Evolutionary conservation across 1,140 invertebrate genomes (phyloP), one percentile per base, ranked within the genome.

Genomic region (Atta cephalotes): DNA sequence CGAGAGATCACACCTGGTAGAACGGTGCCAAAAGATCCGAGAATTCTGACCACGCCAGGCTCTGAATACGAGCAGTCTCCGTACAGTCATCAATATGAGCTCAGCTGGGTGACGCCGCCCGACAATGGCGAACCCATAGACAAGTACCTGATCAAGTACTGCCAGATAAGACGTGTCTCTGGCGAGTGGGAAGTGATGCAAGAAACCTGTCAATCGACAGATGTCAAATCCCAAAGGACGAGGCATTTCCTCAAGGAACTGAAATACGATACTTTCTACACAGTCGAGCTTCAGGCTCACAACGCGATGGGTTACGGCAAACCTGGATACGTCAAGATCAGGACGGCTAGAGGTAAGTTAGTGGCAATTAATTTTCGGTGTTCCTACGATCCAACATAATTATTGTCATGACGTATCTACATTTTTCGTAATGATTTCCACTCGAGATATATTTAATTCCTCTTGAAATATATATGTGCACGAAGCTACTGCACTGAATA

Each of bases 41-140:
- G 94, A 76, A 96, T 97, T 74, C 56, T 88, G 51, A 79, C 65
- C 1, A 81, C 70, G 53, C 39, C 86, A 1, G 51, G 68, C 4
- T 28, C 79, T 5, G 90, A 95, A 0, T 94, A 95, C 70, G 93
- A 95, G 0, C 56, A 92, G 7, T 97, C 96, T 14, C 94, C 96
- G 49, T 98, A 96, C 94, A 96, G 96, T 39, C 97, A 98, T 94
- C 96, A 97, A 91, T 98, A 97, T 93, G 97, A 98, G 92, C 92
- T 98, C 2, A 96, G 96, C 91, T 99, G 98, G 98, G 96, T 96
- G 79, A 96, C 97, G 53, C 98, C 98, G 0, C 96, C 97, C 16
- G 97, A 99, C 92, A 99, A 99, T 94, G 98, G 98, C 3, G 97
- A 98, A 95, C 97, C 97, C 3, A 98, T 99, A 91, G 97, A 98